phyloP scores from a whole-genome alignment of 2,888 invertebrate genomes.

The Artemia sp. region DNA sequence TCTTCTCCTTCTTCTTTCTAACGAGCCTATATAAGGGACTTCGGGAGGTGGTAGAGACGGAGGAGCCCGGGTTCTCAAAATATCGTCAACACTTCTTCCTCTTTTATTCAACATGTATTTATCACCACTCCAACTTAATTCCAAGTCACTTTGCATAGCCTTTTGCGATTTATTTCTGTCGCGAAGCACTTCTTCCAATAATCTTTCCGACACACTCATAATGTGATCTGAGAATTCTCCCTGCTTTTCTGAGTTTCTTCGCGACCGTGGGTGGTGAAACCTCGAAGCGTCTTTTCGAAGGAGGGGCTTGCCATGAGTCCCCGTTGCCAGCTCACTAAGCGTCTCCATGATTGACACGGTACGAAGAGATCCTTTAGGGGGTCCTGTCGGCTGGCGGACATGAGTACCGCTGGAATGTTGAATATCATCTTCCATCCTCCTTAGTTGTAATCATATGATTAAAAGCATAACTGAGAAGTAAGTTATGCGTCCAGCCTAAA shows the following conservation, averaged over 20 bases:
- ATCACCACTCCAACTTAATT: conserved; percentile 4
- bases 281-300: conserved; percentile 14
- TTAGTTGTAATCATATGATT: too few species aligned
- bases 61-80: conserved; percentile 22
- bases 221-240: conserved; percentile 9
- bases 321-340: conserved; percentile 28
- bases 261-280: conserved; percentile 8
- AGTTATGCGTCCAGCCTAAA: too few species aligned
- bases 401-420: conserved; percentile 1
- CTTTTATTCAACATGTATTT: neutral
- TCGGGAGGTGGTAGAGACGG: conserved; percentile 19
- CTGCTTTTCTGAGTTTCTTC: conserved; percentile 4
- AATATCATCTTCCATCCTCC: neutral
- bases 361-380: conserved; percentile 23
- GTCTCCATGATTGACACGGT: conserved; percentile 31
- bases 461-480: too few species aligned
- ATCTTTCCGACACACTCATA: conserved; percentile 14
- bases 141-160: conserved; percentile 17
- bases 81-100: conserved; percentile 22
- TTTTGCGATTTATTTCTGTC: conserved; percentile 5
- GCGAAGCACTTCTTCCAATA: conserved; percentile 14
- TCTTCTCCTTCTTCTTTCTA: conserved; percentile 21
- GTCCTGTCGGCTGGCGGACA: conserved; percentile 10
- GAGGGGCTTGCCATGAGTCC: conserved; percentile 1
- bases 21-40: conserved; percentile 23